Evolutionary conservation across 2,113 vertebrate species (phyloP).

Genomic region (Agapornis roseicollis): DNA sequence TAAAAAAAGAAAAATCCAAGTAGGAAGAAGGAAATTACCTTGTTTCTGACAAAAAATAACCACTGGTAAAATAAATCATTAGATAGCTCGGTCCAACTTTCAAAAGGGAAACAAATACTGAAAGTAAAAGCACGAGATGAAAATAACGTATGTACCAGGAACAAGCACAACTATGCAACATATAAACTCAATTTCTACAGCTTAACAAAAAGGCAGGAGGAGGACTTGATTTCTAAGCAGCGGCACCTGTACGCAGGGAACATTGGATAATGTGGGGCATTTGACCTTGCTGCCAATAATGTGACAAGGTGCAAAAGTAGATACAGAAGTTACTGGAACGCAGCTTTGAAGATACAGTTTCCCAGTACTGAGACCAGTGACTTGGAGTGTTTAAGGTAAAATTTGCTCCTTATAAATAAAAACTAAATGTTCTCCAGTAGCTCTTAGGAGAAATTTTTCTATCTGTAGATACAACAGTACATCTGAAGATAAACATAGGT

Average conservation of each 20-base stretch:
- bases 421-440: neutral
- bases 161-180: neutral
- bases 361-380: neutral
- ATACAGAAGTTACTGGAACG: neutral
- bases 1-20: neutral
- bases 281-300: constrained; percentile 22
- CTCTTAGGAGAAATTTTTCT: neutral
- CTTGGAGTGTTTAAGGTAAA: neutral
- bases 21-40: neutral
- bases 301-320: neutral
- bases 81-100: neutral
- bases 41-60: neutral
- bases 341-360: neutral
- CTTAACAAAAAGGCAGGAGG: neutral
- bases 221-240: neutral
- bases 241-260: neutral
- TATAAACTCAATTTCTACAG: neutral
- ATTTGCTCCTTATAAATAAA: neutral
- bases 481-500: neutral
- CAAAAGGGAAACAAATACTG: neutral
- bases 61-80: neutral
- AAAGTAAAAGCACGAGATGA: neutral
- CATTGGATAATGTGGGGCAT: neutral
- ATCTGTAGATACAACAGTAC: neutral
- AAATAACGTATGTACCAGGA: neutral